Conservation (phyloP, 2,113 vertebrate species). For the Cryptotis parvus region DNA sequence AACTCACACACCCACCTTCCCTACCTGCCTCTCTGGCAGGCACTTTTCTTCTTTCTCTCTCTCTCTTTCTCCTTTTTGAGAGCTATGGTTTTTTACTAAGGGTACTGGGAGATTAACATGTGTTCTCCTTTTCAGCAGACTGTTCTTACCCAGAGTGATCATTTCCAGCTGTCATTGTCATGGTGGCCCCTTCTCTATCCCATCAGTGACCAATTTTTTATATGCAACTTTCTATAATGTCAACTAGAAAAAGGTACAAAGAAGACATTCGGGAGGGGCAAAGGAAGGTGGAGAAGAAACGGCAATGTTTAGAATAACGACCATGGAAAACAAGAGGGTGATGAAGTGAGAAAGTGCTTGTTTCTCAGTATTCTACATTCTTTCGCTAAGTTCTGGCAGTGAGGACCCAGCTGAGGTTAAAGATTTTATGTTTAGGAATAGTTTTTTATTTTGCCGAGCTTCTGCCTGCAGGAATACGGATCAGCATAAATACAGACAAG, state of each 20-base stretch:
- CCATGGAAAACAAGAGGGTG: neutral
- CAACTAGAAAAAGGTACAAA: neutral
- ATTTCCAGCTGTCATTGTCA: too few relatives aligned
- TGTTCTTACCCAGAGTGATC: too few relatives aligned
- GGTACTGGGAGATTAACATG: too few relatives aligned
- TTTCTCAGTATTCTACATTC: neutral
- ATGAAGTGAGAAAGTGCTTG: neutral
- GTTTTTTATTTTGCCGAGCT: neutral
- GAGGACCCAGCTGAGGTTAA: fast-evolving
- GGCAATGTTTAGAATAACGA: neutral
- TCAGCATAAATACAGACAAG: neutral
- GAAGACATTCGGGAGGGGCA: neutral
- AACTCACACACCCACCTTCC: too few relatives aligned
- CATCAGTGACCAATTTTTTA: conserved; percentile 1
- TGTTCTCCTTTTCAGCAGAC: too few relatives aligned
- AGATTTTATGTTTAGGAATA: neutral
- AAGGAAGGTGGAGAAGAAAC: neutral
- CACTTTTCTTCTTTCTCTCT: too few relatives aligned
- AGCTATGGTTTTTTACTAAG: too few relatives aligned
- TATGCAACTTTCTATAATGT: neutral
- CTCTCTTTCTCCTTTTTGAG: too few relatives aligned
- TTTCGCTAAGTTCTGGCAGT: neutral
- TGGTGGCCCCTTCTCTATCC: too few relatives aligned
- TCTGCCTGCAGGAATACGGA: neutral
- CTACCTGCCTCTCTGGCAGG: too few relatives aligned